Percentiles rank a stretch among this genome's conserved stretches.
phyloP scores from a whole-genome alignment of 2,888 invertebrate genomes.

The Tetropium fuscum region DNA sequence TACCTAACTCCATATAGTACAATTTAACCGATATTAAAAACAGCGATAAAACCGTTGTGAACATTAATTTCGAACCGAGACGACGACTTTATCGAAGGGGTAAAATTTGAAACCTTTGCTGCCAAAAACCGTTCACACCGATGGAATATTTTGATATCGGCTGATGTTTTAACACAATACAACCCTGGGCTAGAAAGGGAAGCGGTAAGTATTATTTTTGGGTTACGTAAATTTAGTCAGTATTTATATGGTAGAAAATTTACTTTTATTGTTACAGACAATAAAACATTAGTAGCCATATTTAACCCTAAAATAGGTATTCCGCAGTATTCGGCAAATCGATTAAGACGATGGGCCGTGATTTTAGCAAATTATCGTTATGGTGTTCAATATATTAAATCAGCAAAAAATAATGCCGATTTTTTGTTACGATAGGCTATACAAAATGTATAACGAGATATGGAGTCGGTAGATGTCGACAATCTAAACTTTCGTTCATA shows the following conservation, averaged over 20 bases:
- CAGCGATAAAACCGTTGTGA: no score
- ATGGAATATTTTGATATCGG: slow-evolving; percentile 11
- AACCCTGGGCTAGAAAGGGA: slow-evolving; percentile 14
- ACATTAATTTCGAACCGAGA: no score
- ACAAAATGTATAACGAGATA: not conserved
- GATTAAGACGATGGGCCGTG: slow-evolving; percentile 20
- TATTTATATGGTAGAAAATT: slow-evolving; percentile 18
- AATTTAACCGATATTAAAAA: no score
- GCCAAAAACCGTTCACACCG: no score
- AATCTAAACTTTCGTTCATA: not conserved
- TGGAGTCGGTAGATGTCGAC: not conserved
- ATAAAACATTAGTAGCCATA: slow-evolving; percentile 10
- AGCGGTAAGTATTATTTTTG: slow-evolving; percentile 22
- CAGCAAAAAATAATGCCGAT: not conserved
- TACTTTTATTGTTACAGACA: slow-evolving; percentile 18
- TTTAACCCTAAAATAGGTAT: slow-evolving; percentile 18
- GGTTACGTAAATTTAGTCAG: slow-evolving; percentile 17
- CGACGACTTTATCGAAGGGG: no score
- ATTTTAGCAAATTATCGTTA: slow-evolving; percentile 20
- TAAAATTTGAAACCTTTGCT: no score
- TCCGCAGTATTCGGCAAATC: slow-evolving; percentile 20
- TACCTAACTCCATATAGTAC: no score
- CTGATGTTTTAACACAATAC: slow-evolving; percentile 16
- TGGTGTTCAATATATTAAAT: not conserved
- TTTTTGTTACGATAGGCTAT: not conserved